Conservation (phyloP, 92 coral and sea anemone genomes). For the Meandrina meandrites region DNA sequence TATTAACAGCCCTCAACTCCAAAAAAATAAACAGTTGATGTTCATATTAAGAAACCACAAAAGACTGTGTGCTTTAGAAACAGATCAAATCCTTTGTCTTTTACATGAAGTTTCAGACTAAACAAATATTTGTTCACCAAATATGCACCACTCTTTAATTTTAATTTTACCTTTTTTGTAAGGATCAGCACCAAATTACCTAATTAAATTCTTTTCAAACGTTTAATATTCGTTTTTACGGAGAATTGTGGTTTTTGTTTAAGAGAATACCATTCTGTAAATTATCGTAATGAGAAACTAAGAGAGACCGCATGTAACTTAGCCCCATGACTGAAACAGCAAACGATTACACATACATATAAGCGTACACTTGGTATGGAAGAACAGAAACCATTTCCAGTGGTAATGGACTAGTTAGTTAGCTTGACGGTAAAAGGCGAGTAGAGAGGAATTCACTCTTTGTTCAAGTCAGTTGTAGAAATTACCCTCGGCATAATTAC, state of each 20-base stretch:
- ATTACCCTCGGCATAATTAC: conserved; percentile 4
- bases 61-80: not conserved
- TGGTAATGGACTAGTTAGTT: not conserved
- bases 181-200: not conserved
- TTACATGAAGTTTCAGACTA: too few species aligned
- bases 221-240: not conserved
- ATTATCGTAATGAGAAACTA: not conserved
- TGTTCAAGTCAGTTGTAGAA: not conserved
- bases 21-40: not conserved
- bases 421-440: too few species aligned
- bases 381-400: not conserved
- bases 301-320: not conserved
- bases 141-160: not conserved
- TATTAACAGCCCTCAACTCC: not conserved
- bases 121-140: not conserved
- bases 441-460: too few species aligned
- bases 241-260: not conserved
- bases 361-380: not conserved
- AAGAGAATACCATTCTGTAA: not conserved
- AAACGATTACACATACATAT: not conserved
- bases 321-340: not conserved
- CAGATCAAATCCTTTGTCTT: not conserved
- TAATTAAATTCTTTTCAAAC: not conserved
- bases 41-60: not conserved
- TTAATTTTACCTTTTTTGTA: not conserved